Percentiles rank a stretch among this genome's conserved stretches.
phyloP scores from a whole-genome alignment of 2,888 invertebrate genomes.

The Phortica okadai region DNA sequence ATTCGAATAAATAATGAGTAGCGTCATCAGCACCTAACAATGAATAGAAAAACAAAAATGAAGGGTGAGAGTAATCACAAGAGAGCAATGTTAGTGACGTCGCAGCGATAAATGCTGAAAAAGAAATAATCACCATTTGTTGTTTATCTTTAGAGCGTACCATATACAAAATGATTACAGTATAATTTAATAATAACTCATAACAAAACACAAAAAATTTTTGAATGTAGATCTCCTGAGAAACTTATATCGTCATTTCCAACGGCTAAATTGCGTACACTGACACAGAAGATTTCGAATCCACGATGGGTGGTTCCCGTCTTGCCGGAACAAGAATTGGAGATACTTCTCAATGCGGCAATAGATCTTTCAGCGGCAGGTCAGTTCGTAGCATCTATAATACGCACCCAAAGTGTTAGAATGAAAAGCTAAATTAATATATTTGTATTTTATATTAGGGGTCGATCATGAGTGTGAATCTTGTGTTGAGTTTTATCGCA shows the following conservation, averaged over 20 bases:
- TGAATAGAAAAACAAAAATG: neutral
- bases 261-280: conserved; percentile 87
- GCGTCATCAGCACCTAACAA: conserved; percentile 30
- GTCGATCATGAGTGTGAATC: conserved; percentile 91
- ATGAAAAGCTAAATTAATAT: neutral
- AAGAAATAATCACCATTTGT: neutral
- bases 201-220: neutral
- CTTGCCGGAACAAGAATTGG: conserved; percentile 95
- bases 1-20: conserved; percentile 18
- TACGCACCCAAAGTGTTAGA: neutral
- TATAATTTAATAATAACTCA: conserved; percentile 9
- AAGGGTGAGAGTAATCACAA: conserved; percentile 3
- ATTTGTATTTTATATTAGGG: conserved; percentile 77
- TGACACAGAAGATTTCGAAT: conserved; percentile 97
- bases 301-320: conserved; percentile 98
- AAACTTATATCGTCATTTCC: conserved; percentile 82
- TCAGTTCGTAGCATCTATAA: conserved; percentile 62
- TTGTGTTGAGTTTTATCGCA: conserved; percentile 96
- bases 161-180: neutral
- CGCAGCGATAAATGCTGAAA: conserved; percentile 10
- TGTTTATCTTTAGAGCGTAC: conserved; percentile 12
- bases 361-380: conserved; percentile 92
- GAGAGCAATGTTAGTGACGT: neutral
- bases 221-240: conserved; percentile 71
- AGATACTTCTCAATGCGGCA: conserved; percentile 91